Percentiles rank a stretch among this genome's conserved stretches.
Conservation (phyloP, 2,113 vertebrate genomes). For the Rattus rattus region DNA sequence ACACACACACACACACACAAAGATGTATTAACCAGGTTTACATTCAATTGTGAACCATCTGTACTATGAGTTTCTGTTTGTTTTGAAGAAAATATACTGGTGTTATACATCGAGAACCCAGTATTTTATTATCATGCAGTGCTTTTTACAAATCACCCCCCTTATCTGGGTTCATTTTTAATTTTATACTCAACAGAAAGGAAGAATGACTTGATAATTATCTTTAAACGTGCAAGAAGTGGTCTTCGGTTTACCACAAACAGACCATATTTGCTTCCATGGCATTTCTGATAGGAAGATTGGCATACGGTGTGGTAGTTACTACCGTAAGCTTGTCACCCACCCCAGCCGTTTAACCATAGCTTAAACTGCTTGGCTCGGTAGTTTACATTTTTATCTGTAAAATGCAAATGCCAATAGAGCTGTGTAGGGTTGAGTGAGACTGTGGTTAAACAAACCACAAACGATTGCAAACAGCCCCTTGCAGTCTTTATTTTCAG, state of each 20-base stretch:
- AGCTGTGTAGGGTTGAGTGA: neutral
- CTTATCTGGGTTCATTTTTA: constrained; percentile 1
- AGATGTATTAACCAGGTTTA: neutral
- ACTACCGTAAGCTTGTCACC: neutral
- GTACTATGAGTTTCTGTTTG: neutral
- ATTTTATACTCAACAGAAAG: neutral
- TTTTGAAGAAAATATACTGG: constrained; percentile 25
- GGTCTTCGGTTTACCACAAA: neutral
- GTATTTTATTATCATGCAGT: neutral
- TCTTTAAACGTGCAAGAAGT: neutral
- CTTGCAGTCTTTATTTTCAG: neutral
- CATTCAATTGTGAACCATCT: neutral
- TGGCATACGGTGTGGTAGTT: neutral
- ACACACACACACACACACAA: neutral
- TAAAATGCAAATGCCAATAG: neutral
- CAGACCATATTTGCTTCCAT: neutral
- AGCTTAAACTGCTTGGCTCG: constrained; percentile 11
- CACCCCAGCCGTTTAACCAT: neutral
- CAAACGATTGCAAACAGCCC: neutral
- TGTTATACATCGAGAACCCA: neutral
- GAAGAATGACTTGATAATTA: constrained; percentile 14
- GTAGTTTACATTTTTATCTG: neutral
- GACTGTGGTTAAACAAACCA: neutral
- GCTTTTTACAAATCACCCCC: neutral
- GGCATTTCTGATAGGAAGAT: neutral